Base-by-base conservation (phyloP, 2,113 vertebrate species). In the Hypocryptadius cinnamomeus region DNA sequence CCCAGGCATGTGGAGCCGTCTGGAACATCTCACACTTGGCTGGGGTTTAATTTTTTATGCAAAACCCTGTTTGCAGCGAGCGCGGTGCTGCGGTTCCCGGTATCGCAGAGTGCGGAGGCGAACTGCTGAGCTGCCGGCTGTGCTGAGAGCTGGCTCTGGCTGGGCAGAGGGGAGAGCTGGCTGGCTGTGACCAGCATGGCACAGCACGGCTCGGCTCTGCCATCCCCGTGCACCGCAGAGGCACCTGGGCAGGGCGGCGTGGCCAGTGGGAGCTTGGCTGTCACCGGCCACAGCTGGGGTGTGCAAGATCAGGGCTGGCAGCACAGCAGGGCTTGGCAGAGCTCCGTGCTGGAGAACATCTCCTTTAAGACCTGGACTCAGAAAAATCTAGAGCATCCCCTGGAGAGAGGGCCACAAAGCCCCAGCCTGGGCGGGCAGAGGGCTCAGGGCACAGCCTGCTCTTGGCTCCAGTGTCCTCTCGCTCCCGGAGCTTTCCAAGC, bases 191-290 rank as follows among this genome's bases (percentile, higher is more conserved):
- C 59, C 14, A 59, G 83, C 82, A 14, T 1, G 71, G 82, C 63
- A 35, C 82, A 5, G 71, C 70, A 20, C 6, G 3, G 61, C 70
- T 79, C 57, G 3, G 59, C 59, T 53, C 63, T 7, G 28, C 53
- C 7, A 0, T 21, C 61, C 44, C 57, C 0, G 0, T 3, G 51
- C 1, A 0, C 56, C 9, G 2, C 9, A 0, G 27, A 30, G 53
- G 7, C 79, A 27, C 19, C 71, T 1, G 1, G 65, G 37, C 40
- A 48, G 51, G 69, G 40, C 7, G 5, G 16, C 2, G 5, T 5
- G 15, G 73, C 30, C 8, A 2, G 24, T 3, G 50, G 56, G 27
- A 6, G 22, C 72, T 59, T 0, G 12, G 60, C 70, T 9, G 2
- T 64, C 24, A 2, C 50, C 1, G 0, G 63, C 27, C 50, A 4